Base-by-base conservation (phyloP, 2,113 vertebrate species). In the Seriola aureovittata region DNA sequence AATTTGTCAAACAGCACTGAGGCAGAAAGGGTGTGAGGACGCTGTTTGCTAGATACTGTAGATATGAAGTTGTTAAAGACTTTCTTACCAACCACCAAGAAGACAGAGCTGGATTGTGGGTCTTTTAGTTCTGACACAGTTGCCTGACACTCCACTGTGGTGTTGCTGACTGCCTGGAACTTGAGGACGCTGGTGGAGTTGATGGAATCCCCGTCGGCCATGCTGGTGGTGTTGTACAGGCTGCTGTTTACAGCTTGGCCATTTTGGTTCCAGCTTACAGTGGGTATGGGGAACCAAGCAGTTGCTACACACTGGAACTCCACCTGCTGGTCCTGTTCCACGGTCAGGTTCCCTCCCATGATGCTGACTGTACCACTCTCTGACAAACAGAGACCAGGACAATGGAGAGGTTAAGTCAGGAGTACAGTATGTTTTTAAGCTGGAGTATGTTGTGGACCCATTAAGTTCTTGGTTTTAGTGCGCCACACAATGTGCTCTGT, bases 301-400 rank as follows among this genome's bases (percentile, higher is more conserved):
- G 71, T 14, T 1, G 95, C 93, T 34, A 65, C 78, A 36, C 97
- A 99, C 90, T 91, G 90, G 87, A 98, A 91, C 70, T 93, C 89
- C 69, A 94, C 76, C 88, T 93, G 91, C 60, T 94, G 57, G 36
- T 94, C 96, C 78, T 95, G 85, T 12, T 0, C 71, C 72, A 93
- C 95, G 2, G 93, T 94, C 63, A 93, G 65, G 54, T 93, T 92
- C 46, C 71, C 89, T 44, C 85, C 92, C 44, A 69, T 68, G 81
- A 97, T 96, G 84, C 12, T 36, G 89, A 98, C 91, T 4, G 87
- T 86, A 66, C 97, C 97, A 25, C 88, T 93, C 71, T 96, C 97
- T 99, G 89, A 70, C 48, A 29, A 58, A 74, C 3, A 4, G 64
- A 54, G 3, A 74, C 9, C 75, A 14, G 32, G 21, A 60, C 23